Evolutionary conservation across 2,113 vertebrate species (phyloP), one percentile per base, ranked within the genome.

Genomic region (Corythornis vintsioides): DNA sequence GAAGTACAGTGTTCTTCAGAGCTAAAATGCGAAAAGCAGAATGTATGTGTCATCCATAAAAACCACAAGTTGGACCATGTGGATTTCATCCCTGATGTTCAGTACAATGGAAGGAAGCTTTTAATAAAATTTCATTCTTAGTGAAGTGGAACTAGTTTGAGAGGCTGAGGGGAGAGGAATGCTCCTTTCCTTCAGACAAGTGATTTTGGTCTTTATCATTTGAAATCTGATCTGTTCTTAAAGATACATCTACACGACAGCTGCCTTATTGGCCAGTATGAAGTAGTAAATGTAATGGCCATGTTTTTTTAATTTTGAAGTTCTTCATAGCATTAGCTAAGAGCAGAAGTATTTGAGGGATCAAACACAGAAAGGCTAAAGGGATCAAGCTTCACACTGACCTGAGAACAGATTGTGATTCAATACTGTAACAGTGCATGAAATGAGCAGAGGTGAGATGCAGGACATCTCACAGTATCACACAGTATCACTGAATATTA

Each of bases 151-250:
- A 53, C 8, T 31, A 50, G 5, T 45, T 70, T 26, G 59, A 40
- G 9, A 13, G 9, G 1, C 9, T n/a, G 71, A 20, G 7, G 2
- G 11, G 5, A 71, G 8, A 71, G 29, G 12, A 9, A 1, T 33
- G 24, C 3, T 64, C 17, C 24, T 82, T 81, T 66, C n/a, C n/a
- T 42, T 57, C 42, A 57, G 29, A 60, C 1, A 61, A 78, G 16
- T 42, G 25, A 28, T 65, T 86, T 55, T 67, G 17, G 10, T 60
- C 10, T 60, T 64, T 64, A 42, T 29, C 42, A 43, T 45, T 80
- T 72, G 48, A 83, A 86, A 80, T 59, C 13, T 33, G 29, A 24
- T 7, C 8, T 83, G 10, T 12, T 74, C 11, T 57, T 59, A 33
- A 12, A 52, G 25, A 13, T 26, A 4, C 5, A 5, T n/a, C 38